Percentiles rank a stretch among this genome's conserved stretches.
phyloP scores from a whole-genome alignment of 2,113 vertebrate genomes.

The Caranx ignobilis region DNA sequence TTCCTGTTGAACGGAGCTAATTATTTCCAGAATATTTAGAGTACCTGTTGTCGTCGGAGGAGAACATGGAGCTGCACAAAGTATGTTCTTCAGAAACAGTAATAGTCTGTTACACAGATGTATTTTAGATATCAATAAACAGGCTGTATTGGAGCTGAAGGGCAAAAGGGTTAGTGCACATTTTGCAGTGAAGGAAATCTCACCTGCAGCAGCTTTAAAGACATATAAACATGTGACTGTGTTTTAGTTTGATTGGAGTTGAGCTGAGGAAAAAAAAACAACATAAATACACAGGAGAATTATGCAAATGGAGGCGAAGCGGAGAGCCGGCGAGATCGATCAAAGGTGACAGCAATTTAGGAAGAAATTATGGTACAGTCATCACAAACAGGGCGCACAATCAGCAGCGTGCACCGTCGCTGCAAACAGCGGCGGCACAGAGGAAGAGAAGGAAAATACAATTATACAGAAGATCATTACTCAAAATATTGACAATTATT shows the following conservation, averaged over 20 bases:
- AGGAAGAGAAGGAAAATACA: conserved; percentile 33
- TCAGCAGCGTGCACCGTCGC: conserved; percentile 27
- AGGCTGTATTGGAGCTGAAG: background rate
- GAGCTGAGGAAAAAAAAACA: background rate
- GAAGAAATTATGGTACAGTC: conserved; percentile 62
- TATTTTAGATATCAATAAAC: background rate
- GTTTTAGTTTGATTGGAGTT: conserved; percentile 32
- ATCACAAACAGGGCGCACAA: conserved; percentile 40
- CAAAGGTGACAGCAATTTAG: conserved; percentile 70
- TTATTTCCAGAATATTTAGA: conserved; percentile 28
- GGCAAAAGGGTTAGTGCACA: too few species aligned
- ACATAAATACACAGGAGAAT: conserved; percentile 24
- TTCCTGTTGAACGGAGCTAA: conserved; percentile 30
- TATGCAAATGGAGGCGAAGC: conserved; percentile 50
- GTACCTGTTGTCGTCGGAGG: background rate
- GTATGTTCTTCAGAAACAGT: too few species aligned
- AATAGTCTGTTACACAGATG: background rate
- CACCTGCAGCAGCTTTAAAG: conserved; percentile 1
- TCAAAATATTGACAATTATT: conserved; percentile 46
- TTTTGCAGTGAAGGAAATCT: background rate
- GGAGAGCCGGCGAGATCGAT: conserved; percentile 58
- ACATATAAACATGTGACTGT: background rate
- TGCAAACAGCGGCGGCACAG: background rate
- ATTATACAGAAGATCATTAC: conserved; percentile 32
- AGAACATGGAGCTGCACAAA: background rate